Conservation (phyloP, 2,888 invertebrate species). For the Melinaea menophilus region DNA sequence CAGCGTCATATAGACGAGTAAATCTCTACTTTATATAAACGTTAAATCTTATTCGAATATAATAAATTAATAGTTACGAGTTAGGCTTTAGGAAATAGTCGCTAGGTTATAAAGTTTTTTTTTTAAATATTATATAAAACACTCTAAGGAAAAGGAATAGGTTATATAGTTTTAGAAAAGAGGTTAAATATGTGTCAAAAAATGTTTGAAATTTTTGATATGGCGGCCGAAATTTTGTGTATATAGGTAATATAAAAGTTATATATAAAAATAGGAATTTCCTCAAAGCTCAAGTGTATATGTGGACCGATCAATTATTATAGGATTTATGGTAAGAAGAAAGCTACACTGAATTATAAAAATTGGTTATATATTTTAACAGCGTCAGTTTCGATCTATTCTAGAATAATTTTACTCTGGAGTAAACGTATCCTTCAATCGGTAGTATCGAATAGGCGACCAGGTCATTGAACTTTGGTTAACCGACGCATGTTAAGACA, state of each 20-base stretch:
- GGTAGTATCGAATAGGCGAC: no score
- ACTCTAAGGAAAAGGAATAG: conserved; percentile 52
- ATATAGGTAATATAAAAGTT: conserved; percentile 59
- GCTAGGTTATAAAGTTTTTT: conserved; percentile 16
- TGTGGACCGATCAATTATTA: conserved; percentile 57
- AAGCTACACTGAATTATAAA: conserved; percentile 7
- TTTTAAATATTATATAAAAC: conserved; percentile 36
- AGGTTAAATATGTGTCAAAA: conserved; percentile 45
- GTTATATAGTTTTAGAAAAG: conserved; percentile 38
- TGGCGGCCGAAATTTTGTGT: conserved; percentile 54
- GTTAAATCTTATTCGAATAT: conserved; percentile 65
- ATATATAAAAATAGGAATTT: conserved; percentile 73
- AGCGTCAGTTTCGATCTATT: not conserved
- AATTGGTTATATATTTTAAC: not conserved
- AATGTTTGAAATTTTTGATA: conserved; percentile 63
- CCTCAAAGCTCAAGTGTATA: conserved; percentile 72
- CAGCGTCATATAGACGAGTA: conserved; percentile 74
- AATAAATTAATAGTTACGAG: conserved; percentile 55
- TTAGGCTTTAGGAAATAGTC: conserved; percentile 40
- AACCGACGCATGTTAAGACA: not conserved
- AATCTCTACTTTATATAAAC: conserved; percentile 52
- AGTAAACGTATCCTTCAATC: no score
- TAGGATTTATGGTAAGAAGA: conserved; percentile 9
- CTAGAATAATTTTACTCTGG: not conserved
- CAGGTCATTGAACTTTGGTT: not conserved